Base-by-base conservation (phyloP, 2,888 invertebrate species). In the Therioaphis trifolii region DNA sequence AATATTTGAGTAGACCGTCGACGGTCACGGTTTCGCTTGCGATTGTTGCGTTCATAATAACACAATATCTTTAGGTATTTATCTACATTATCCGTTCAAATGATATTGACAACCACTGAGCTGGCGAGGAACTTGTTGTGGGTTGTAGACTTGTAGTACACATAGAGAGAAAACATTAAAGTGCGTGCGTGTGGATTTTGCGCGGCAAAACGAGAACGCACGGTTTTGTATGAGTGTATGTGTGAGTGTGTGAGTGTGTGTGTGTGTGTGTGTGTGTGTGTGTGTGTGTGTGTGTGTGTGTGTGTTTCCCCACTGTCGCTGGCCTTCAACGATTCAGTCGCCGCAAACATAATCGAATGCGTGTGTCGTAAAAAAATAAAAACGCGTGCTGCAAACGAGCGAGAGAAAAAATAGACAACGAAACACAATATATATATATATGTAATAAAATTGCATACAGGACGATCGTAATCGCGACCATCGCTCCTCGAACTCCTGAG, bases 181-280 rank as follows among this genome's bases (percentile, higher is more conserved):
- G 68, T 68, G 40, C 68, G 68, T 79, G 69, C 55, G 68, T 52
- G 68, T 21, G 40, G 52, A 78, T 55, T 78, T 79, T 43, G 52
- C 78, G 78, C 52, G 78, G 78, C 68, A 27, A 79, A 79, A 69
- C n/a, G n/a, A 75, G 74, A 75, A 43, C 55, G 78, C 43, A 43
- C 75, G 21, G 35, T 35, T 35, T 35, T 35, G 7, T 35, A 35
- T 35, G 35, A 5, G 3, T 35, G n/a, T n/a, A n/a, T n/a, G n/a
- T n/a, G n/a, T n/a, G n/a, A n/a, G n/a, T 55, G 46, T 3, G 11
- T n/a, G 3, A 1, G 9, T 9, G 14, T 71, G 29, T 15, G 40
- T 58, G 58, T 40, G 46, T 21, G 46, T 49, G 76, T 2, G 52
- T 55, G n/a, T n/a, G n/a, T n/a, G n/a, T n/a, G n/a, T n/a, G n/a